Base-by-base conservation (phyloP, 2,113 vertebrate genomes). In the Etheostoma spectabile region DNA sequence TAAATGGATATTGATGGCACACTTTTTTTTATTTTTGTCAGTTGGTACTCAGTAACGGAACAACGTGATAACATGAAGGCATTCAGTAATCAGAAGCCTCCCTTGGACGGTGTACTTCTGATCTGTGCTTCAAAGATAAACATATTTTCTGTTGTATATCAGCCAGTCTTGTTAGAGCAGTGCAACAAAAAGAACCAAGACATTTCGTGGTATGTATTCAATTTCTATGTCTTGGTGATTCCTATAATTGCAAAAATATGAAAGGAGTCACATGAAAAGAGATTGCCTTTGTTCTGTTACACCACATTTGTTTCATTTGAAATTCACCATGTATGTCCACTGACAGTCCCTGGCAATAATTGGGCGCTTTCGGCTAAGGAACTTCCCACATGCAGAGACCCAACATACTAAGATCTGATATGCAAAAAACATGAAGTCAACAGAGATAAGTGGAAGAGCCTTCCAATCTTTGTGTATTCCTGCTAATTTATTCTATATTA, bases 261-360 rank as follows among this genome's bases (percentile, higher is more conserved):
- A 76, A 79, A 79, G 52, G 30, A 63, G 74, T 85, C 57, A 75
- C n/a, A 70, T 33, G 19, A 73, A 88, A 65, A 70, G 2, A n/a
- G 15, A 64, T 53, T 24, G 55, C 19, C 49, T 86, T 85, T 85
- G 62, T 72, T 86, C 33, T 53, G 33, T 80, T 79, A n/a, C 76
- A n/a, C n/a, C n/a, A n/a, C n/a, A n/a, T n/a, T 85, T 74, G 42
- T 69, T 82, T 80, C 21, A 77, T 87, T 87, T 90, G 49, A 85
- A 75, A 77, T 83, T 89, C 51, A 55, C 53, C 35, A 6, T 77
- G 53, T n/a, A 55, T 35, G 63, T 72, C 52, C 74, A 33, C 75
- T 60, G 73, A 74, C 73, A 62, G 74, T 81, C 38, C 48, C 64
- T 72, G 63, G 83, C 33, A 76, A 76, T 90, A 88, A 87, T 81